Base-by-base conservation (phyloP, 2,113 vertebrate genomes). In the Nothocercus nigrocapillus region DNA sequence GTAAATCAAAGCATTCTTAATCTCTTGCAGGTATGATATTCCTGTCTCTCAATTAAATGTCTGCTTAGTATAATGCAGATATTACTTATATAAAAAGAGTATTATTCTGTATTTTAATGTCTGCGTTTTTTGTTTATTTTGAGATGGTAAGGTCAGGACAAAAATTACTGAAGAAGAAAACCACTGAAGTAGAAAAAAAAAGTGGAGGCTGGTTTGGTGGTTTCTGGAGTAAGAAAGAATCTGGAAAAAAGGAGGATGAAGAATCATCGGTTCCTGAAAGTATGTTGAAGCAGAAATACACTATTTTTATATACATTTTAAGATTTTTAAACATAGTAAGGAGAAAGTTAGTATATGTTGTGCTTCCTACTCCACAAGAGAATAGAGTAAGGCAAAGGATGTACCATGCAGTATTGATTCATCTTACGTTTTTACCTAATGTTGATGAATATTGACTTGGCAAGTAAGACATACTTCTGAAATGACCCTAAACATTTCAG, bases 121-220 rank as follows among this genome's bases (percentile, higher is more conserved):
- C 66, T 85, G 40, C 24, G 21, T 22, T 19, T 49, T 11, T 49
- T 49, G 22, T 12, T 42, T 42, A 20, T 47, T 49, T 49, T 49
- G 24, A 99, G 99, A 98, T 99, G 51, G 97, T 99, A 95, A 96
- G 98, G 38, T 99, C 99, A 7, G 99, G 99, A 17, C 99, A 99
- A 92, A 99, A 99, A 90, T 86, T 99, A 11, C 63, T 98, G 79
- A 98, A 92, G 32, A 99, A 99, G 97, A 99, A 99, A 85, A 92
- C 94, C 1, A 7, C 92, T 11, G 98, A 97, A 40, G 98, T 91
- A 58, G 99, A 99, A 93, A 98, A 98, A 88, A 98, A 98, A 86
- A 84, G 97, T 38, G 98, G 98, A 92, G 98, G 99, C 44, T 99
- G 99, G 98, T 99, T 99, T 93, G 94, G 98, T 95, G 94, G 98